These are phyloP conservation scores for Prorops nasuta DNA, from an alignment of 1,140 invertebrate species.

Conservation along the genomic window DNA sequence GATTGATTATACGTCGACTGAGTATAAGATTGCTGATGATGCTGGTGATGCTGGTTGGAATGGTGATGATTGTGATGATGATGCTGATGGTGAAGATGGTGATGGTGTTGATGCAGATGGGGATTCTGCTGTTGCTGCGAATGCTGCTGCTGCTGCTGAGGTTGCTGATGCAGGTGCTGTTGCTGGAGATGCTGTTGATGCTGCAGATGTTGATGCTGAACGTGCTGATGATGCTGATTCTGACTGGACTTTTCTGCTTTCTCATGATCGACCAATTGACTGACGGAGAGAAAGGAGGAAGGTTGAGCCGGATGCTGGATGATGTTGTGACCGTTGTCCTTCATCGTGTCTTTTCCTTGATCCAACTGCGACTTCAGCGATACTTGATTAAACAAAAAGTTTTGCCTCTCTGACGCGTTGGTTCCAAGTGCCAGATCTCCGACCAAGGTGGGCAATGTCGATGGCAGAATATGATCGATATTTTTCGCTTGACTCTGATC, in stretches of 20 bases:
- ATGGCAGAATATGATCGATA: constrained; percentile 53
- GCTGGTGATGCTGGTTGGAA: constrained; percentile 25
- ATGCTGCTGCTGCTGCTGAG: constrained; percentile 34
- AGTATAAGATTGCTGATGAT: constrained; percentile 22
- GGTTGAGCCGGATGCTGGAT: constrained; percentile 39
- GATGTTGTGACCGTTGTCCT: constrained; percentile 42
- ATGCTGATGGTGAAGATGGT: too few species aligned
- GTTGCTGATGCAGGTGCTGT: constrained; percentile 26
- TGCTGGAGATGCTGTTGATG: constrained; percentile 16
- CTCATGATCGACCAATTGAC: constrained; percentile 64
- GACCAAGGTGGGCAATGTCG: constrained; percentile 60
- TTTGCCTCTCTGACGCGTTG: constrained; percentile 49
- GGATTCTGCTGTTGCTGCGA: constrained; percentile 23
- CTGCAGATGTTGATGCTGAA: constrained; percentile 19
- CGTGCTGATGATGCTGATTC: constrained; percentile 32
- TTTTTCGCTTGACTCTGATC: constrained; percentile 43
- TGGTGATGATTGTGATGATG: too few species aligned
- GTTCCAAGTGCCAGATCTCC: constrained; percentile 62
- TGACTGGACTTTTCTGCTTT: constrained; percentile 53
- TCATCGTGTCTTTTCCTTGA: constrained; percentile 33
- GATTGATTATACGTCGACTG: too few species aligned
- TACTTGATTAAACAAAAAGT: constrained; percentile 46
- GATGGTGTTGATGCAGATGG: constrained; percentile 25
- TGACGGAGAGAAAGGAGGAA: constrained; percentile 63
- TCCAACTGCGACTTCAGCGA: constrained; percentile 30